These are phyloP conservation scores for Rhadinocentrus ornatus DNA, from an alignment of 2,797 vertebrate species.

Conservation along the genomic window DNA sequence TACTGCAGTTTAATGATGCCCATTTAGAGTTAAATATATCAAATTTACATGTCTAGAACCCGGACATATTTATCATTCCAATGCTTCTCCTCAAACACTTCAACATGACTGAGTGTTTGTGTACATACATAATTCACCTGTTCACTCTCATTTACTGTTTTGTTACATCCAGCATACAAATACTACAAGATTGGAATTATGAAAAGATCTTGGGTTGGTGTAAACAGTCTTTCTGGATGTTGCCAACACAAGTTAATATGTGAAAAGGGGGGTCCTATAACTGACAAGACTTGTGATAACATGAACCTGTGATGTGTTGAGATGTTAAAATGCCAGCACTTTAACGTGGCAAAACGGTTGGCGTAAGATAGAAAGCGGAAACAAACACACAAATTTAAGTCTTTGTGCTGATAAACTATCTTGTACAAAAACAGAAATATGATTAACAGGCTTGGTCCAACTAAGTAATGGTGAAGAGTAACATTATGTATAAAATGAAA, in stretches of 20 bases:
- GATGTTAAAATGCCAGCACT: background rate
- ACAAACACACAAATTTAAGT: background rate
- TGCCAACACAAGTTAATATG: background rate
- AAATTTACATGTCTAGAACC: too few relatives aligned
- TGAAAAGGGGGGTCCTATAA: background rate
- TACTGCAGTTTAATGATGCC: too few relatives aligned
- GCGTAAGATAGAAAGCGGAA: background rate
- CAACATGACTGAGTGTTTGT: too few relatives aligned
- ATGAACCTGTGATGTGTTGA: background rate
- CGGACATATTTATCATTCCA: too few relatives aligned
- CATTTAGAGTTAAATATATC: too few relatives aligned
- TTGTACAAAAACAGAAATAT: background rate
- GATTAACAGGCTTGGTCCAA: background rate
- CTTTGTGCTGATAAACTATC: background rate
- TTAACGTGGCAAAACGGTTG: background rate
- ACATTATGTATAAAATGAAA: background rate
- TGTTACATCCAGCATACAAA: background rate
- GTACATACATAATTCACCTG: background rate
- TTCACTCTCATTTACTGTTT: background rate
- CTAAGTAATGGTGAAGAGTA: too few relatives aligned
- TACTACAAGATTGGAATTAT: background rate
- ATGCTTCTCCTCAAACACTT: too few relatives aligned
- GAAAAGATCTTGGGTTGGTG: background rate
- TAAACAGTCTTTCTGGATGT: background rate
- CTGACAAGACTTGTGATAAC: background rate